These are phyloP conservation scores for Lutraria rhynchaena DNA, from an alignment of 1,140 invertebrate species.

Conservation along the genomic window DNA sequence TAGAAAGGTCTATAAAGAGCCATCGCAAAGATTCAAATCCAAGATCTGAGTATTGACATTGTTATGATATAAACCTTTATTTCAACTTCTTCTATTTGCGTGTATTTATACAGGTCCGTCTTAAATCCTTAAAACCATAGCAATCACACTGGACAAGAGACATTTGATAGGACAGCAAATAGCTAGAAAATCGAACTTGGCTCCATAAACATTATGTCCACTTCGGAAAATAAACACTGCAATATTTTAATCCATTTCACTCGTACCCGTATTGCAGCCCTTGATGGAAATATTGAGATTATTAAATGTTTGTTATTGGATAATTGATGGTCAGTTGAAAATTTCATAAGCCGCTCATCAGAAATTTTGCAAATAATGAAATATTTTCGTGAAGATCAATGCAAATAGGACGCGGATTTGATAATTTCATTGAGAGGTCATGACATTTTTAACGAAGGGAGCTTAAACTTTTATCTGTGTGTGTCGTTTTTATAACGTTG, in stretches of 20 bases:
- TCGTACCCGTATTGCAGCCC: constrained; percentile 27
- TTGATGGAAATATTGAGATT: constrained; percentile 41
- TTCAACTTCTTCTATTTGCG: constrained; percentile 51
- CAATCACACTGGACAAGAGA: constrained; percentile 31
- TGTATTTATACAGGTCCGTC: constrained; percentile 29
- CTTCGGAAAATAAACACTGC: constrained; percentile 24
- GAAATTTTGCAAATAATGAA: constrained; percentile 47
- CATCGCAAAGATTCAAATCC: constrained; percentile 55
- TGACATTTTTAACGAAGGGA: constrained; percentile 29
- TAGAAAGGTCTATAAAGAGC: not conserved
- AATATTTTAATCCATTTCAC: constrained; percentile 49
- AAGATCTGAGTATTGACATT: constrained; percentile 39
- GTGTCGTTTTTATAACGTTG: no score
- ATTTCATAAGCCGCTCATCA: not conserved
- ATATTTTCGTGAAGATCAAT: constrained; percentile 16
- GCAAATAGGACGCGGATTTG: constrained; percentile 12
- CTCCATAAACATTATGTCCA: constrained; percentile 21
- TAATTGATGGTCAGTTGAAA: constrained; percentile 34
- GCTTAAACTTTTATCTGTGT: no score
- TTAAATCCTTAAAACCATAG: constrained; percentile 35
- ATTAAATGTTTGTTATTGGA: constrained; percentile 51
- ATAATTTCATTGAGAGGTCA: constrained; percentile 13
- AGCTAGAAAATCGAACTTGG: constrained; percentile 46
- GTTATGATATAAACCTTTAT: constrained; percentile 50
- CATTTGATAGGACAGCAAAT: constrained; percentile 52